phyloP scores from a whole-genome alignment of 1,140 invertebrate genomes.

The Andricus grossulariae region DNA sequence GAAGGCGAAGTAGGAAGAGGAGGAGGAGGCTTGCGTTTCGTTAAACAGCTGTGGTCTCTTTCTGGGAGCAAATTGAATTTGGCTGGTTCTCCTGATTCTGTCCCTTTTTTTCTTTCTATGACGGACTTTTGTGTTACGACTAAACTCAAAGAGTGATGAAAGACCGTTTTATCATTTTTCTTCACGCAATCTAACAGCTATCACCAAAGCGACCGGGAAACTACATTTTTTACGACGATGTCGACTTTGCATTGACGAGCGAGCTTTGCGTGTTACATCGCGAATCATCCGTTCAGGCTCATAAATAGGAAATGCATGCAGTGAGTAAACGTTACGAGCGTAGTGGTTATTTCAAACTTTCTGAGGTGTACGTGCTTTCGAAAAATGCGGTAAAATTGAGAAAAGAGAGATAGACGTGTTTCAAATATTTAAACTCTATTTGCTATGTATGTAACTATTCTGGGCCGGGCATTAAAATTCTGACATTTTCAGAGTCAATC shows the following conservation, averaged over 20 bases:
- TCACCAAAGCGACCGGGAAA: neutral
- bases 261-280: neutral
- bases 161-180: constrained; percentile 15
- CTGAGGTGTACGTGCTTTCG: no score
- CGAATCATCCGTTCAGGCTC: neutral
- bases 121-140: neutral
- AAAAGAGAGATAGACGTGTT: no score
- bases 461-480: no score
- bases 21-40: constrained; percentile 1
- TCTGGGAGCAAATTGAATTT: constrained; percentile 17
- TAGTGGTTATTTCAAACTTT: no score
- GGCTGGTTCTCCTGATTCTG: neutral
- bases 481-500: no score
- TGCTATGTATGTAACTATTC: no score
- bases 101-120: neutral
- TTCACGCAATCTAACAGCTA: neutral
- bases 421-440: no score
- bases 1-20: neutral
- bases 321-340: neutral
- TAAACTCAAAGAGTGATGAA: constrained; percentile 6
- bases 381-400: no score
- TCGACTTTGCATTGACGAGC: constrained; percentile 20
- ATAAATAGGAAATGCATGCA: constrained; percentile 12
- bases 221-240: constrained; percentile 6
- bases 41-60: neutral